Percentiles rank a stretch among this genome's conserved stretches.
Conservation (phyloP, 1,140 invertebrate genomes). For the Diplogasteroides magnus region DNA sequence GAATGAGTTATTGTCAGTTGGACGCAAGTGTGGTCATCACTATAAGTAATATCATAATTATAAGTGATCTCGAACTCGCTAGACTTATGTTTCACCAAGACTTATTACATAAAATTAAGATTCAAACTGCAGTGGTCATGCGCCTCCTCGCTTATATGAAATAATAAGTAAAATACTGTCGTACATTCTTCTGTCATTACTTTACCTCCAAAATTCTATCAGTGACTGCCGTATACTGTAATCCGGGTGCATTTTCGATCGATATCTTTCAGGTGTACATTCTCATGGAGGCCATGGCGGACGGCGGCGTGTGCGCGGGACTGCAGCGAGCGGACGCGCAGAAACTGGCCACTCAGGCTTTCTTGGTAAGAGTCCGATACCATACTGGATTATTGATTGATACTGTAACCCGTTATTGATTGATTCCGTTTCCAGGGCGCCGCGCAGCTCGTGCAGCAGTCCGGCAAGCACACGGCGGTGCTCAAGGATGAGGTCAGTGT, state of each 20-base stretch:
- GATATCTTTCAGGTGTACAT: conserved; percentile 20
- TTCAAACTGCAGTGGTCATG: too few species aligned
- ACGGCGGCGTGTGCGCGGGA: conserved; percentile 29
- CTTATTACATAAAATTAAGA: too few species aligned
- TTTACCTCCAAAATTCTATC: too few species aligned
- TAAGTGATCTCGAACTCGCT: too few species aligned
- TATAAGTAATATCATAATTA: too few species aligned
- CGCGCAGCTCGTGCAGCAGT: conserved; percentile 77
- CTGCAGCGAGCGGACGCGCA: conserved; percentile 19
- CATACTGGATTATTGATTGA: neutral
- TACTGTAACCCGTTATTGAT: neutral
- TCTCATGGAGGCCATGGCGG: conserved; percentile 30
- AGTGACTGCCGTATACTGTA: too few species aligned
- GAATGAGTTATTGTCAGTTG: too few species aligned
- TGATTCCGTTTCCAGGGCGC: conserved; percentile 63
- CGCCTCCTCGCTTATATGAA: too few species aligned
- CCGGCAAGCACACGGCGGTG: conserved; percentile 73
- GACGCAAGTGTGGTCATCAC: too few species aligned
- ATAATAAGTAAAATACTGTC: too few species aligned
- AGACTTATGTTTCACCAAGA: neutral
- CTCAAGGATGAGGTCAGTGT: conserved; percentile 70
- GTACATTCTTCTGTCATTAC: too few species aligned
- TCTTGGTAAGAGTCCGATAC: conserved; percentile 14
- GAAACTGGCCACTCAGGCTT: conserved; percentile 28
- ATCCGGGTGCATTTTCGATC: neutral